Percentiles rank a stretch among this genome's conserved stretches.
These are phyloP conservation scores for Archaeoteleia sp. DNA, from an alignment of 2,888 invertebrate species.

Conservation along the genomic window DNA sequence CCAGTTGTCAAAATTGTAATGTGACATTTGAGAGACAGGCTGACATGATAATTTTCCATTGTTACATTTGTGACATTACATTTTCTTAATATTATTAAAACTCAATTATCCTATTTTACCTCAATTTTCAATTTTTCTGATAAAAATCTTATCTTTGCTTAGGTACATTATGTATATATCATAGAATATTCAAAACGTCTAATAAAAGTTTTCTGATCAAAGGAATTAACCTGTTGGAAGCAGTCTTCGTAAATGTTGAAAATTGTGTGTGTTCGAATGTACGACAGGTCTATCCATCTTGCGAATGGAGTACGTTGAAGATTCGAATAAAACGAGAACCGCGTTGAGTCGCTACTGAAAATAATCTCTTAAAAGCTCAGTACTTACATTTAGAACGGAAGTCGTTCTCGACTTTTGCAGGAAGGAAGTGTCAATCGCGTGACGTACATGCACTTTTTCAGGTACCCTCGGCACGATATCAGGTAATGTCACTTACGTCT, in stretches of 20 bases:
- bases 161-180: too few relatives aligned
- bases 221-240: too few relatives aligned
- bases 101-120: too few relatives aligned
- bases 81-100: too few relatives aligned
- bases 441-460: slow-evolving; percentile 14
- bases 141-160: too few relatives aligned
- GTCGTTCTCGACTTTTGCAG: slow-evolving; percentile 27
- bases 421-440: slow-evolving; percentile 15
- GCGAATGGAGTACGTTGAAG: background rate
- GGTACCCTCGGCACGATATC: background rate
- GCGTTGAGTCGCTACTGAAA: slow-evolving; percentile 15
- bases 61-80: too few relatives aligned
- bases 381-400: slow-evolving; percentile 12
- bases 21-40: too few relatives aligned
- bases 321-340: slow-evolving; percentile 17
- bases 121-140: too few relatives aligned
- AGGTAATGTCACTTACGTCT: slow-evolving; percentile 8
- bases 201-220: too few relatives aligned
- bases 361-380: slow-evolving; percentile 33
- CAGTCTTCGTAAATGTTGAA: background rate
- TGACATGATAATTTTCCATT: too few relatives aligned
- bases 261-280: slow-evolving; percentile 8
- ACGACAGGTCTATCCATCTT: slow-evolving; percentile 8
- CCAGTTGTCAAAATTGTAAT: too few relatives aligned
- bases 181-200: too few relatives aligned